These are phyloP conservation scores for Lithobates pipiens DNA, from an alignment of 2,797 vertebrate species.

Conservation along the genomic window DNA sequence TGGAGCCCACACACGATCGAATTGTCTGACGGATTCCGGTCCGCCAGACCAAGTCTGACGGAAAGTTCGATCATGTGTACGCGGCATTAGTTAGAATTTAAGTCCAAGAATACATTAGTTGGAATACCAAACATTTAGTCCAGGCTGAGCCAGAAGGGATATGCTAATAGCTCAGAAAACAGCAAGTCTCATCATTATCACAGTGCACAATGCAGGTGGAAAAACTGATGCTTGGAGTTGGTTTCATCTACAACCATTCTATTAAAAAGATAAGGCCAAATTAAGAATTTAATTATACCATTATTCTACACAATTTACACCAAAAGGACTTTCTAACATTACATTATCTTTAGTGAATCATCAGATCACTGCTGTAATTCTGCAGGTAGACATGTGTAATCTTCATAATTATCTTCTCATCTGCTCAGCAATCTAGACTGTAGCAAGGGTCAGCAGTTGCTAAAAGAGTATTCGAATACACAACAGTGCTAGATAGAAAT, in stretches of 20 bases:
- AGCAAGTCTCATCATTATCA: too few relatives aligned
- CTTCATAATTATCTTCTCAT: background rate
- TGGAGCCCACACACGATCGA: too few relatives aligned
- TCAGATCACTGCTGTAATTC: background rate
- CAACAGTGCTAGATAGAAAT: background rate
- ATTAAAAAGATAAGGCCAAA: background rate
- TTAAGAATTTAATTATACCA: background rate
- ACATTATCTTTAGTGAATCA: background rate
- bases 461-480: background rate
- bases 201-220: background rate
- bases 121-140: too few relatives aligned
- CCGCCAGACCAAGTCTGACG: too few relatives aligned
- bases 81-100: too few relatives aligned
- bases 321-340: background rate
- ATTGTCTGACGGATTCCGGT: too few relatives aligned
- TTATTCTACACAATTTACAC: too few relatives aligned
- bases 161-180: too few relatives aligned
- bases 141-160: too few relatives aligned
- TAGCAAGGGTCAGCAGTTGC: background rate
- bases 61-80: too few relatives aligned
- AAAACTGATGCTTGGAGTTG: background rate
- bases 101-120: too few relatives aligned
- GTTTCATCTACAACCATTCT: background rate
- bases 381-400: background rate
- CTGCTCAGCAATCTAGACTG: background rate